Conservation (phyloP, 2,888 invertebrate species). For the Cephus pulcher region DNA sequence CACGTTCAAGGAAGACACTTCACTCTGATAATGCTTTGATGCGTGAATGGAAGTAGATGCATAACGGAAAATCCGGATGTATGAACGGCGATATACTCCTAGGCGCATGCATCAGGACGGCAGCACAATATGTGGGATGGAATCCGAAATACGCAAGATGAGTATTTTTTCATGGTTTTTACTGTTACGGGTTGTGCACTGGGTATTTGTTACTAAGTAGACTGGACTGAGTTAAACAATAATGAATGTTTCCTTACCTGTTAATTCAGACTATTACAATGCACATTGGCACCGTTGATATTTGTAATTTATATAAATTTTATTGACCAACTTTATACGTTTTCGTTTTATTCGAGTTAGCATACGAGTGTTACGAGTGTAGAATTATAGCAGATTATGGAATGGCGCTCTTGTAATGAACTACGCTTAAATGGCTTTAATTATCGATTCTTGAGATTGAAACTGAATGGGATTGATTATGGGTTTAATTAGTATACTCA, state of each 20-base stretch:
- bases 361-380: neutral
- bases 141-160: neutral
- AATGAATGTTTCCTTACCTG: neutral
- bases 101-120: neutral
- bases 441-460: neutral
- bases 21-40: conserved; percentile 2
- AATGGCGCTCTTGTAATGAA: neutral
- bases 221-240: neutral
- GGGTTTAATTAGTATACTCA: neutral
- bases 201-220: neutral
- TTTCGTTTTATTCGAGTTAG: neutral
- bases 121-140: neutral
- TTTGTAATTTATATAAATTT: neutral
- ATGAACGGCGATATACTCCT: neutral
- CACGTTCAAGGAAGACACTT: neutral
- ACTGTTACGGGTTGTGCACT: neutral
- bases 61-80: neutral
- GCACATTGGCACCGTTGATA: neutral
- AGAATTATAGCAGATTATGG: neutral
- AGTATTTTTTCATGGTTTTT: neutral
- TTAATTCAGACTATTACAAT: neutral
- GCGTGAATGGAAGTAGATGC: conserved; percentile 6
- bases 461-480: neutral
- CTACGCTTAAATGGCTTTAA: neutral
- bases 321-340: too few relatives aligned